Base-by-base conservation (phyloP, 2,113 vertebrate species). In the Myotis davidii region DNA sequence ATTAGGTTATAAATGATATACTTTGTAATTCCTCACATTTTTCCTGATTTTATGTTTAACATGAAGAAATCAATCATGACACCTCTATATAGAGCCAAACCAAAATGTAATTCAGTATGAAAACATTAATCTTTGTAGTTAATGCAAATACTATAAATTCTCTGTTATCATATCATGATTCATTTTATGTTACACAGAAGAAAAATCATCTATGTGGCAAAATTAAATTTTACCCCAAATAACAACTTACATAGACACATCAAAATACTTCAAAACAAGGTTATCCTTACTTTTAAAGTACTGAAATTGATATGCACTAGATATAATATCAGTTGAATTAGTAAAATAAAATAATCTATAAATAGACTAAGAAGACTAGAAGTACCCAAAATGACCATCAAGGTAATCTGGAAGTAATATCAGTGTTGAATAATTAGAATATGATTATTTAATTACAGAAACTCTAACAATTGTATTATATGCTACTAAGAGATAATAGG, bases 11-110 rank as follows among this genome's bases (percentile, higher is more conserved):
- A 25, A 65, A 93, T 89, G 79, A 91, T 82, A 12, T 86, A 89
- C 52, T 90, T 85, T 69, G 14, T 77, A 94, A 97, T 96, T 97
- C 45, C 64, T 59, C 85, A 76, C 21, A 59, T 94, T 96, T 95
- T 74, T n/a, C 29, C 45, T 65, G 9, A 94, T 94, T 92, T 95
- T 85, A 82, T 94, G 23, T 79, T 96, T 72, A 91, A 90, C 69
- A 81, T 54, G 69, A 96, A 94, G 69, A 86, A 91, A 89, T 97
- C 52, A 97, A 94, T 93, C 89, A 96, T 85, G 76, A 64, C 54
- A 91, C 72, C n/a, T 21, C 3, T 45, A 91, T 86, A 7, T 52
- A 76, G 5, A 65, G 5, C 6, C 34, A 97, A 96, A 90, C 27
- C 20, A 92, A 84, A 91, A 93, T 88, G 37, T 69, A 95, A 91